Conservation (phyloP, 2,888 invertebrate species). For the Eretmocerus hayati region DNA sequence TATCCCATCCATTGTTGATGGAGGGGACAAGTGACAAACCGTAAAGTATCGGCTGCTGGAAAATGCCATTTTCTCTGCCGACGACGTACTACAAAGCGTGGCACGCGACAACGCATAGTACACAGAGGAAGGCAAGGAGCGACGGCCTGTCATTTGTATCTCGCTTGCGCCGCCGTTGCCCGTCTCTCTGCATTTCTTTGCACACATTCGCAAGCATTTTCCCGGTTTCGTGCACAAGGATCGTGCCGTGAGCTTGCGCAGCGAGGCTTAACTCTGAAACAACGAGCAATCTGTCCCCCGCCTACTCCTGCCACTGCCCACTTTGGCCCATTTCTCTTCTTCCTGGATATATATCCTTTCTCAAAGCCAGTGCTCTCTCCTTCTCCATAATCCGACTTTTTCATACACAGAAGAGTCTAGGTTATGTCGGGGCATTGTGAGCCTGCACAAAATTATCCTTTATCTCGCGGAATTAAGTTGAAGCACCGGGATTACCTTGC, state of each 20-base stretch:
- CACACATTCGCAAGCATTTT: not conserved
- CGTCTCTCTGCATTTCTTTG: not conserved
- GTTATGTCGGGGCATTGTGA: slow-evolving; percentile 7
- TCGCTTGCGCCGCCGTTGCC: not conserved
- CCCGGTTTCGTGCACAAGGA: not conserved
- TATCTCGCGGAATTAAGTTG: slow-evolving; percentile 21
- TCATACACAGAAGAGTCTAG: slow-evolving; percentile 9
- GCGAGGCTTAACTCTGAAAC: slow-evolving; percentile 34
- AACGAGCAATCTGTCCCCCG: slow-evolving; percentile 37
- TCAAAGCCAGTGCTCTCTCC: slow-evolving; percentile 8
- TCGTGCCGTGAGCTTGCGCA: slow-evolving; percentile 31
- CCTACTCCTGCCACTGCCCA: slow-evolving; percentile 13
- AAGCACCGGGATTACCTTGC: slow-evolving; percentile 10
- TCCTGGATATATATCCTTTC: no score
- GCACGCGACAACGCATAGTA: slow-evolving; percentile 16
- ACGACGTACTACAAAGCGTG: no score
- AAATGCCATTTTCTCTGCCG: not conserved
- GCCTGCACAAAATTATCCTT: slow-evolving; percentile 20
- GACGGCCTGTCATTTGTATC: not conserved
- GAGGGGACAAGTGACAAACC: not conserved
- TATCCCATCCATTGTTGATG: not conserved
- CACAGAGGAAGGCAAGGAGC: slow-evolving; percentile 8
- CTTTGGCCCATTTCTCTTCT: slow-evolving; percentile 8
- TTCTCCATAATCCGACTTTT: slow-evolving; percentile 16
- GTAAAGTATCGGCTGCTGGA: not conserved